Percentiles rank a stretch among this genome's conserved stretches.
These are phyloP conservation scores for Sitophilus oryzae DNA, from an alignment of 1,140 invertebrate genomes.

Conservation along the genomic window DNA sequence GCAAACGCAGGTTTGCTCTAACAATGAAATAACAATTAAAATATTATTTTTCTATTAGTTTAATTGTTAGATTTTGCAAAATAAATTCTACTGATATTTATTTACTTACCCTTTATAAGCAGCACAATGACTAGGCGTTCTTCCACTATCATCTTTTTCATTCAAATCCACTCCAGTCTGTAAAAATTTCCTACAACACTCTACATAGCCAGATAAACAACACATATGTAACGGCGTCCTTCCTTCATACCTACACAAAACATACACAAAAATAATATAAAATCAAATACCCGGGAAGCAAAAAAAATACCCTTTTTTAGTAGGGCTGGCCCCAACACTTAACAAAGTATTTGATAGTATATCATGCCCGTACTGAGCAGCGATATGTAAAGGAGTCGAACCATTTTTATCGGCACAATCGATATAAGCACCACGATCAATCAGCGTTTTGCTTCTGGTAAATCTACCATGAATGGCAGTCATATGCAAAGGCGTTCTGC, in stretches of 20 bases:
- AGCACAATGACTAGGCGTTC: conserved; percentile 53
- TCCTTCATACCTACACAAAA: conserved; percentile 41
- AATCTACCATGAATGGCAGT: conserved; percentile 51
- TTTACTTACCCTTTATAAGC: conserved; percentile 51
- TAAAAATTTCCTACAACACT: conserved; percentile 51
- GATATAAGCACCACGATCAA: conserved; percentile 47
- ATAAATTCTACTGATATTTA: not conserved
- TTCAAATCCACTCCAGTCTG: conserved; percentile 47
- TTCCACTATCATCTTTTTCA: conserved; percentile 48
- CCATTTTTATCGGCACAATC: conserved; percentile 50
- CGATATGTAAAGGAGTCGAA: conserved; percentile 53
- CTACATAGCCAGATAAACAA: conserved; percentile 47
- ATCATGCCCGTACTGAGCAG: conserved; percentile 52
- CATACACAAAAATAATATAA: not conserved
- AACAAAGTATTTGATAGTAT: conserved; percentile 49
- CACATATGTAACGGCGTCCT: conserved; percentile 47
- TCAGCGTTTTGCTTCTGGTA: conserved; percentile 56
- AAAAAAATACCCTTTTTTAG: conserved; percentile 38
- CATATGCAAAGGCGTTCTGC: conserved; percentile 59
- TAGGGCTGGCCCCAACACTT: conserved; percentile 51
- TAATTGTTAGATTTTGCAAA: not conserved
- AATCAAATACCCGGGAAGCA: not conserved
- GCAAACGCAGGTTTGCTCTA: no score
- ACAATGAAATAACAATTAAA: not conserved
- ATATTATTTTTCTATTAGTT: no score